phyloP scores from a whole-genome alignment of 2,113 vertebrate genomes.

The Macrotus californicus region DNA sequence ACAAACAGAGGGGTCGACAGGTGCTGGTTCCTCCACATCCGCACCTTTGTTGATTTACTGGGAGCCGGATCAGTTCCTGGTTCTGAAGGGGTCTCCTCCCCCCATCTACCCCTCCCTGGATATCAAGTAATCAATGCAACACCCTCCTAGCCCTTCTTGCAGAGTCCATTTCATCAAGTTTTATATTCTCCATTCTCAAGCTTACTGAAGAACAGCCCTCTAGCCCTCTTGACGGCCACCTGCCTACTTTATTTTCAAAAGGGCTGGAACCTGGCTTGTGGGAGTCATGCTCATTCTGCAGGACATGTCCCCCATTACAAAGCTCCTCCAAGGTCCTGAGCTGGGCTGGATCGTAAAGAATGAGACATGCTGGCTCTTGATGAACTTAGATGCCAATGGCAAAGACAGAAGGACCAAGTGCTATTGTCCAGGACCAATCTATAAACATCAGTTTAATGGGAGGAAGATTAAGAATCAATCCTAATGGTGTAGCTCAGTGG shows the following conservation, averaged over 20 bases:
- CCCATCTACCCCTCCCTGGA: background rate
- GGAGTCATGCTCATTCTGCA: background rate
- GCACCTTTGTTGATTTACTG: background rate
- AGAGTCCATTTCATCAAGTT: background rate
- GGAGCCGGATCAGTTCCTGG: background rate
- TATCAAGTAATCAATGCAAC: accelerated
- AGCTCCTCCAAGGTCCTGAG: background rate
- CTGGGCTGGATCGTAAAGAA: background rate
- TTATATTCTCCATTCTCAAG: background rate
- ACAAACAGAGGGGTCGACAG: accelerated
- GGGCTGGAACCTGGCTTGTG: background rate
- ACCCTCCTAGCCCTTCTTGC: background rate
- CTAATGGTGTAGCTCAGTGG: too few relatives aligned
- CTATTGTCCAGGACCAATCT: background rate
- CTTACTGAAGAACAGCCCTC: background rate
- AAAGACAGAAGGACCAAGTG: background rate
- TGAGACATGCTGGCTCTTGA: accelerated
- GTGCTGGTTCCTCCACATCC: accelerated
- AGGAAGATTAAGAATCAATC: background rate
- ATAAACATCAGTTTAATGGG: too few relatives aligned
- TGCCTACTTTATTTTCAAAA: background rate
- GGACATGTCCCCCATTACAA: accelerated
- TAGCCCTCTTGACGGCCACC: accelerated
- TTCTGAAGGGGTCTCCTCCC: background rate
- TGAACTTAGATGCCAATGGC: background rate